Percentiles rank a stretch among this genome's conserved stretches.
These are phyloP conservation scores for Ormyrus rosae DNA, from an alignment of 2,888 invertebrate genomes.

Conservation along the genomic window DNA sequence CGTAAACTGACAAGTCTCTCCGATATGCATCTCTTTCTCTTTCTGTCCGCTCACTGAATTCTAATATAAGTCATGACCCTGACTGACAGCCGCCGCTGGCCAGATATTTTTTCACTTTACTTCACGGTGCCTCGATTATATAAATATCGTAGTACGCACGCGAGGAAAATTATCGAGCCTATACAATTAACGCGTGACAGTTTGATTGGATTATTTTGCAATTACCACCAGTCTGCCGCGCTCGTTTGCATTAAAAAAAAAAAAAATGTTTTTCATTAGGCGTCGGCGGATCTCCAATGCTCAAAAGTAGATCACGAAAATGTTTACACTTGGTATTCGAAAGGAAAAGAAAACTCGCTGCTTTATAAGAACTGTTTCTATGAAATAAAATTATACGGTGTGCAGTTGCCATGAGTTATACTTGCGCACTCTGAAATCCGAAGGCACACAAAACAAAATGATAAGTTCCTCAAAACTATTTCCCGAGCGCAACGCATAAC, in stretches of 20 bases:
- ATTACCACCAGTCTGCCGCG: constrained; percentile 10
- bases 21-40: background rate
- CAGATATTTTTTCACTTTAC: constrained; percentile 5
- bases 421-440: too few species aligned
- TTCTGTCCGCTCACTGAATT: background rate
- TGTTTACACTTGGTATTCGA: too few species aligned
- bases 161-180: constrained; percentile 13
- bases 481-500: background rate
- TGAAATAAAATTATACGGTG: too few species aligned
- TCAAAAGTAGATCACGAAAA: too few species aligned
- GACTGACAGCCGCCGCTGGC: constrained; percentile 31
- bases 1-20: constrained; percentile 9
- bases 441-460: too few species aligned
- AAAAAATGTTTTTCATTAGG: background rate
- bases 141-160: constrained; percentile 29
- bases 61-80: constrained; percentile 20
- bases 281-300: too few species aligned
- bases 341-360: too few species aligned
- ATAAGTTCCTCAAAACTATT: background rate
- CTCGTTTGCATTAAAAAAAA: constrained; percentile 1
- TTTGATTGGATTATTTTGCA: constrained; percentile 33
- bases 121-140: constrained; percentile 4
- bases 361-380: too few species aligned
- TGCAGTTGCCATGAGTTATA: too few species aligned
- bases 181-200: constrained; percentile 20